Evolutionary conservation across 2,888 invertebrate genomes (phyloP), one percentile per base, ranked within the genome.

Genomic region (Nasonovia ribisnigri): DNA sequence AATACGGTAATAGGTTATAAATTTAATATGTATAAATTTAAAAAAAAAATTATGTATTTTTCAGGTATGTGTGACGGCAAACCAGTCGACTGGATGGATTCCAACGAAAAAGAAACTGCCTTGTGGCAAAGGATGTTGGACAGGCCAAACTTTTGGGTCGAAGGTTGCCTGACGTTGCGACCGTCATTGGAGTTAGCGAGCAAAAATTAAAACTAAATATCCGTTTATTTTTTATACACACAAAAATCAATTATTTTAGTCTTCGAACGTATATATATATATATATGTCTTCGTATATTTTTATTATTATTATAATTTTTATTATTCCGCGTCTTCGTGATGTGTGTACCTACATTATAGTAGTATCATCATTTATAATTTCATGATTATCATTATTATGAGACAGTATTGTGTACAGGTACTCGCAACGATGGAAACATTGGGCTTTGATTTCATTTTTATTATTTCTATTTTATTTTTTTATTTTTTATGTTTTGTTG

Each of bases 71-170:
- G 98, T 96, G 97, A 97, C 96, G 98, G 98, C 13, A 97, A 98
- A 95, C 96, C 96, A 84, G 98, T 98, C 36, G 98, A 98, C 95
- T 99, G 99, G 99, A 99, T 99, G 98, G 99, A 99, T 96, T 98
- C 98, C 90, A 97, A 97, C 24, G 99, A 98, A 92, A 98, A 98
- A 95, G 99, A 99, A 96, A 96, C 98, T 60, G 97, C 97, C 0
- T 96, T 99, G 24, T 99, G 99, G 99, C 98, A 98, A 95, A 97
- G 97, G 94, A 99, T 99, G 99, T 96, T 99, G 95, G 98, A 98
- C 95, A 96, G 98, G 94, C 99, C 99, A 60, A 99, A 99, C 96
- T 98, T 98, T 96, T 99, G 99, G 99, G 98, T 99, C n/a, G 99
- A 99, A 96, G 98, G 98, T 94, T 98, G 98, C 94, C 96, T 99